Evolutionary conservation across 1,140 invertebrate genomes (phyloP), one percentile per base, ranked within the genome.

Genomic region (Ceratosolen fusciceps): DNA sequence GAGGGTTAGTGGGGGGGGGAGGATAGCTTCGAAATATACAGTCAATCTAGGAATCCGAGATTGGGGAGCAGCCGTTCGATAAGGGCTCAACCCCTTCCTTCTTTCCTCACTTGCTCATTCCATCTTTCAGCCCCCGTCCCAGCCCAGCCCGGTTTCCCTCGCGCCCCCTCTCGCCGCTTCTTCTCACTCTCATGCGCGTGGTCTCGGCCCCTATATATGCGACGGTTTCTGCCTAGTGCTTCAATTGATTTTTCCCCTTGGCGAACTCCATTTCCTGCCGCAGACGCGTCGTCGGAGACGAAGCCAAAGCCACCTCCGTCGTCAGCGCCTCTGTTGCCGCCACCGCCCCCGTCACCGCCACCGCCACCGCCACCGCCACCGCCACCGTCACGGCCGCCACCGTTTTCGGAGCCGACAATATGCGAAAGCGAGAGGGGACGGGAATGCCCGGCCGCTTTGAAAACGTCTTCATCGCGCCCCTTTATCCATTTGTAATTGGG

Each of bases 1-100:
- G 80, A 71, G 80, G 47, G 74, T 12, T 21, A 54, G 74, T 67
- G 81, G 80, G 62, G 70, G 71, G 83, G 82, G 81, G 60, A 81
- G 68, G 67, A 37, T 43, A 68, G 65, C 56, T 79, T 47, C 52
- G 72, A 49, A 56, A 70, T 67, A 62, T 79, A 79, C 84, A 83
- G 83, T 85, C 84, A 84, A 84, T 84, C 84, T 81, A 75, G 71
- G 82, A 85, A 85, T 83, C 72, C 56, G 78, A 82, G 77, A 82
- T 79, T 79, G 81, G 80, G 82, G 74, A 72, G 82, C 43, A 80
- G 70, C 74, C 39, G 70, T 76, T 75, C 77, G 82, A 82, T 81
- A 83, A 82, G 81, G 81, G 77, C 65, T 79, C 82, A 72, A 76
- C 77, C 81, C 78, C 71, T 79, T 80, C 71, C 58, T 10, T 39